These are phyloP conservation scores for Acronicta alni DNA, from an alignment of 2,888 invertebrate species.

Conservation along the genomic window DNA sequence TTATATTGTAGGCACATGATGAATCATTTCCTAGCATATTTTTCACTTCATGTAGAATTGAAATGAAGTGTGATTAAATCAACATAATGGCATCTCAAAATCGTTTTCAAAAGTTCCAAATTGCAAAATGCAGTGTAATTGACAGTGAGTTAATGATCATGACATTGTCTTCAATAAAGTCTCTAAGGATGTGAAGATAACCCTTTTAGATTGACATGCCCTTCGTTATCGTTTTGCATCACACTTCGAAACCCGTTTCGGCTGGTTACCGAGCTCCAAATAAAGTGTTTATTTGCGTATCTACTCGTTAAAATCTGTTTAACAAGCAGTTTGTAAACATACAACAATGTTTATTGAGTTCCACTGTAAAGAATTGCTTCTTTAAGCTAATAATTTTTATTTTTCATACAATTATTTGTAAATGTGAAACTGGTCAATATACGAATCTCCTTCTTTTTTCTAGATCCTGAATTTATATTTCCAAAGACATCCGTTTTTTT, in stretches of 20 bases:
- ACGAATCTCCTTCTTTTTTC: no score
- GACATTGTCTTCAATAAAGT: conserved; percentile 20
- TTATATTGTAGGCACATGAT: no score
- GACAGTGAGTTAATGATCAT: conserved; percentile 8
- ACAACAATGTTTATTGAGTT: conserved; percentile 47
- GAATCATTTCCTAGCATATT: no score
- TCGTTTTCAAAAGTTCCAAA: no score
- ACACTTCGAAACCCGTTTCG: conserved; percentile 33
- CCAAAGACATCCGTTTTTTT: no score
- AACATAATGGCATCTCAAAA: no score
- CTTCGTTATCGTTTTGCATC: conserved; percentile 48
- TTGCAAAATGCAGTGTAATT: no score
- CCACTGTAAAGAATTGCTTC: conserved; percentile 32
- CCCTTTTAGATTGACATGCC: conserved; percentile 55
- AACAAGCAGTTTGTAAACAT: conserved; percentile 50
- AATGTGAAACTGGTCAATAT: no score
- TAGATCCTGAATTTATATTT: no score
- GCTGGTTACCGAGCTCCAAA: conserved; percentile 42
- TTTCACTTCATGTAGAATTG: no score
- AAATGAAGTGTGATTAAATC: no score
- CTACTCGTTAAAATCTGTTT: conserved; percentile 57
- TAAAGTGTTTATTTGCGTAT: conserved; percentile 53
- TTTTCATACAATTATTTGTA: conserved; percentile 32
- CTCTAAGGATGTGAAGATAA: conserved; percentile 40
- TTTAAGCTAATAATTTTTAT: conserved; percentile 18